Evolutionary conservation across 1,140 invertebrate genomes (phyloP), one percentile per base, ranked within the genome.

Genomic region (Chrysoperla carnea): DNA sequence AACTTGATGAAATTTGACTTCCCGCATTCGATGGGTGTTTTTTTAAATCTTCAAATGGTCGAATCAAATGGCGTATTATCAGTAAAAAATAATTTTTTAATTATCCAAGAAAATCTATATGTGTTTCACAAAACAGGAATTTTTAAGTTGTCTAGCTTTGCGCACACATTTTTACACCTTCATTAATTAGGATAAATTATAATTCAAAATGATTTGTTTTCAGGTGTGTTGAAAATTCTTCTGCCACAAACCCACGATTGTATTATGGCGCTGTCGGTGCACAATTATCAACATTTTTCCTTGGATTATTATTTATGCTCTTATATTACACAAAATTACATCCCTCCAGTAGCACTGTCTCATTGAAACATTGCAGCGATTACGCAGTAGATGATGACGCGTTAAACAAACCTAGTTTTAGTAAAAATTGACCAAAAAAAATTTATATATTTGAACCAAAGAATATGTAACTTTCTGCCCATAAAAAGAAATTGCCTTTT

Each of bases 251-350:
- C 50, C 57, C 56, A n/a, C 29, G 52, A 6, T 46, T 62, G 6
- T 61, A 61, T 39, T 62, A 62, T 43, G 60, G 59, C 17, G 60
- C 59, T 6, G 58, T 58, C 1, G 46, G 52, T 13, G 53, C 52
- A 7, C 61, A 63, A 47, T 35, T 62, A 2, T 42, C 54, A 1
- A 47, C 60, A 3, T 70, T 69, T 50, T 52, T 65, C 12, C 45
- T 68, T 28, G 66, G 60, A 6, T 59, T 70, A 29, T 38, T 53
- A 11, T 68, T 65, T 47, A 60, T 70, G 52, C 44, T 60, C 9
- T 46, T 66, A 11, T 70, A 68, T 46, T 70, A 70, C 48, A 58
- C 56, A 31, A 63, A 59, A 46, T 67, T 64, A 42, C 67, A 69
- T 51, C 67, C 67, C 4, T 54, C 53, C n/a, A 12, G 31, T 11